These are phyloP conservation scores for Epinephelus malabaricus DNA, from an alignment of 2,797 vertebrate genomes.

Conservation along the genomic window DNA sequence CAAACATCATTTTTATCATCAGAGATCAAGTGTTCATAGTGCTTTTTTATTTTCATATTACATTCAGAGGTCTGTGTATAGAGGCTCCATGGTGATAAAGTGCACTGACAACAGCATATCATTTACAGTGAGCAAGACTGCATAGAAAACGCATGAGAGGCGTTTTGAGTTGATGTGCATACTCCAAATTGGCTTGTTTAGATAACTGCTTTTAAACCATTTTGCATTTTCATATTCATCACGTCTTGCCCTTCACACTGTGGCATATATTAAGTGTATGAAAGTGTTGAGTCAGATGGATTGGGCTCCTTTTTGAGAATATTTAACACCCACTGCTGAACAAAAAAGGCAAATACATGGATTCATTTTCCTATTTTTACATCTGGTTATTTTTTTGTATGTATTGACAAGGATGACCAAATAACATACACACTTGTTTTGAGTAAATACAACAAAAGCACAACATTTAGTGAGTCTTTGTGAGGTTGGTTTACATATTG, in stretches of 20 bases:
- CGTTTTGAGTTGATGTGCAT: background rate
- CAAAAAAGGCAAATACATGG: background rate
- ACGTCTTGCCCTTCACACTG: no score
- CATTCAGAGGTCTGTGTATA: background rate
- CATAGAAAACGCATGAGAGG: background rate
- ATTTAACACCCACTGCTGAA: background rate
- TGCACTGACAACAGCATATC: background rate
- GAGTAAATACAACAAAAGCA: no score
- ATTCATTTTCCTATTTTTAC: background rate
- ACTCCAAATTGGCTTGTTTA: background rate
- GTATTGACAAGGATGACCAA: no score
- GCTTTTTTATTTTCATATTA: background rate
- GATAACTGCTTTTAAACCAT: background rate
- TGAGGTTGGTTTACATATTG: background rate
- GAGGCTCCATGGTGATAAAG: conserved; percentile 1
- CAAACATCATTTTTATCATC: background rate
- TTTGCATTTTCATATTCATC: no score
- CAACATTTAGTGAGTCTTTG: background rate
- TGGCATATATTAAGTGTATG: no score
- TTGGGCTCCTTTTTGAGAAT: background rate
- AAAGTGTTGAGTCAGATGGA: background rate
- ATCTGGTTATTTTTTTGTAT: background rate
- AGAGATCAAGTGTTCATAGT: background rate
- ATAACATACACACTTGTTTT: no score
- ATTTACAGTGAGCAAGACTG: background rate